phyloP scores from a whole-genome alignment of 2,888 invertebrate genomes.

The Reticulitermes lucifugus region DNA sequence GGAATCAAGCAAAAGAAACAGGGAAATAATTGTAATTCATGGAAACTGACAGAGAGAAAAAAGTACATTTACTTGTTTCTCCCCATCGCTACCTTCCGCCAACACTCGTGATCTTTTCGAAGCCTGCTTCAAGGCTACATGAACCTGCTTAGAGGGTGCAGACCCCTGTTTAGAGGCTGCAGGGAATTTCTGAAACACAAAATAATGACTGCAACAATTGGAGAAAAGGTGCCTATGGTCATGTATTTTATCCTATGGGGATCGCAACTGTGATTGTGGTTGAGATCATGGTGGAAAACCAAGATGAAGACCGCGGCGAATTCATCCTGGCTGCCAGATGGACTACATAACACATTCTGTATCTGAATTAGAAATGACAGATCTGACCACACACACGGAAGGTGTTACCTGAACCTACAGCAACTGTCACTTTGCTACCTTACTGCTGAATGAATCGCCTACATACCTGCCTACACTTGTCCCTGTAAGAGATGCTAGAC shows the following conservation, averaged over 20 bases:
- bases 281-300: no score
- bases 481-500: no score
- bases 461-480: no score
- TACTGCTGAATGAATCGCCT: no score
- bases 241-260: background rate
- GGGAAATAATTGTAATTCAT: conserved; percentile 24
- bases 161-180: conserved; percentile 45
- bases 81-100: conserved; percentile 48
- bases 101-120: conserved; percentile 46
- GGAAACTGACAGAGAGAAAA: conserved; percentile 25
- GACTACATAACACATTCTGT: no score
- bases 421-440: no score
- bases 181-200: conserved; percentile 50
- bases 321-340: no score
- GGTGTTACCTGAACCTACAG: no score
- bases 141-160: conserved; percentile 29
- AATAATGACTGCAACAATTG: conserved; percentile 16
- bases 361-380: no score
- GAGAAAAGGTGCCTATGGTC: background rate
- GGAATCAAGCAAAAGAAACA: conserved; percentile 26
- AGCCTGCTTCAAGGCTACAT: conserved; percentile 47
- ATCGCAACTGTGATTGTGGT: no score
- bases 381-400: no score
- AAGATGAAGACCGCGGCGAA: no score
- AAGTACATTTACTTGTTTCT: conserved; percentile 49